Evolutionary conservation across 2,888 invertebrate species (phyloP).

Genomic region (Idaea biselata): DNA sequence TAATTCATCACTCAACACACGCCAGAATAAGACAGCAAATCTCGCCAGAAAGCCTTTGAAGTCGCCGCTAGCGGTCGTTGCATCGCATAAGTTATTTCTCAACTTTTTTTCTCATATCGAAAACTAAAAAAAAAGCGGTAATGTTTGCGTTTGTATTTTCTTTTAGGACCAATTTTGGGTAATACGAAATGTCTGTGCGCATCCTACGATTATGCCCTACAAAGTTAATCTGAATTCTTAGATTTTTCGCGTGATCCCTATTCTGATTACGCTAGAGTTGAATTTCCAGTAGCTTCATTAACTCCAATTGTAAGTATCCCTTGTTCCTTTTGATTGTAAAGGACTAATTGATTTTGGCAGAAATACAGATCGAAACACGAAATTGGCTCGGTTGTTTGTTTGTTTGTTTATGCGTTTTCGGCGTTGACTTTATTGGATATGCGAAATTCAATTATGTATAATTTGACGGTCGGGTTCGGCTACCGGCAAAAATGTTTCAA

Average conservation of each 20-base stretch:
- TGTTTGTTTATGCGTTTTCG: slow-evolving; percentile 47
- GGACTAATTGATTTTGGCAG: slow-evolving; percentile 74
- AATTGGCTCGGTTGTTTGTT: slow-evolving; percentile 59
- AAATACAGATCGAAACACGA: slow-evolving; percentile 55
- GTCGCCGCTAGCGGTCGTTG: slow-evolving; percentile 68
- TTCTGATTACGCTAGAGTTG: slow-evolving; percentile 5
- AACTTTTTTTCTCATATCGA: slow-evolving; percentile 65
- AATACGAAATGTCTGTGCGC: slow-evolving; percentile 58
- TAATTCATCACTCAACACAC: slow-evolving; percentile 12
- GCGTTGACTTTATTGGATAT: slow-evolving; percentile 40
- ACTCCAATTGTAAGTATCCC: slow-evolving; percentile 5
- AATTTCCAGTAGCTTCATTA: slow-evolving; percentile 22
- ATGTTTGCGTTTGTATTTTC: slow-evolving; percentile 57
- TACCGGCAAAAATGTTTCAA: slow-evolving; percentile 17
- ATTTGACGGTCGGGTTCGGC: slow-evolving; percentile 14
- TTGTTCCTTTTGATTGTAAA: slow-evolving; percentile 53
- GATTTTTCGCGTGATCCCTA: slow-evolving; percentile 15
- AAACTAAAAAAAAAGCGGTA: slow-evolving; percentile 65
- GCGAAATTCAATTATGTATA: slow-evolving; percentile 42
- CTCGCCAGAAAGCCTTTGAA: slow-evolving; percentile 67
- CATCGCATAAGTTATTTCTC: slow-evolving; percentile 63
- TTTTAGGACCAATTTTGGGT: slow-evolving; percentile 69
- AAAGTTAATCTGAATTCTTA: slow-evolving; percentile 22
- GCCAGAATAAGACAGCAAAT: slow-evolving; percentile 44
- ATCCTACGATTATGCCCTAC: slow-evolving; percentile 57